phyloP scores from a whole-genome alignment of 2,888 invertebrate species.

The Meloe dianella region DNA sequence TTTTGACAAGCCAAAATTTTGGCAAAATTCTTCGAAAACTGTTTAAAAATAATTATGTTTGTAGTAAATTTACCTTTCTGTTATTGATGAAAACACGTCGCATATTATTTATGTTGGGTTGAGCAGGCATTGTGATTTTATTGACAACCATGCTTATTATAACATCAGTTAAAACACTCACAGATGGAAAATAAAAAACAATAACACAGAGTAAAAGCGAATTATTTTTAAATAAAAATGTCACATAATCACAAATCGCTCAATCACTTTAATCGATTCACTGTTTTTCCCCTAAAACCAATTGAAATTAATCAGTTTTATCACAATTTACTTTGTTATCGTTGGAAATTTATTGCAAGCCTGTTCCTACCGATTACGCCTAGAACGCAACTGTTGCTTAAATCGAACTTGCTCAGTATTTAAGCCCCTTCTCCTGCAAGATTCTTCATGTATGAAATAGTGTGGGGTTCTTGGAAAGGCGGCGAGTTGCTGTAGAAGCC shows the following conservation, averaged over 20 bases:
- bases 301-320: background rate
- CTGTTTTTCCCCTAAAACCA: background rate
- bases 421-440: conserved; percentile 29
- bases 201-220: background rate
- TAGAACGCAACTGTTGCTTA: conserved; percentile 27
- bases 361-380: too few species aligned
- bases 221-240: conserved; percentile 16
- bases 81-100: conserved; percentile 51
- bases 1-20: background rate
- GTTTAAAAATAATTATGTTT: too few species aligned
- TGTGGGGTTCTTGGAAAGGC: conserved; percentile 21
- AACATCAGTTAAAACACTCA: conserved; percentile 9
- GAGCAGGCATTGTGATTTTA: conserved; percentile 53
- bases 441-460: conserved; percentile 16
- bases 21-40: conserved; percentile 4
- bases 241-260: conserved; percentile 26
- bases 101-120: conserved; percentile 51
- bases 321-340: too few species aligned
- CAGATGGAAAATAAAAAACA: background rate
- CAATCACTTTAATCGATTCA: background rate
- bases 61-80: conserved; percentile 52
- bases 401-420: conserved; percentile 28
- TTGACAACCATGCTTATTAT: conserved; percentile 54
- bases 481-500: background rate
- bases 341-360: too few species aligned